These are phyloP conservation scores for Alcedo quadribrachys DNA, from an alignment of 2,797 vertebrate genomes.

Conservation along the genomic window DNA sequence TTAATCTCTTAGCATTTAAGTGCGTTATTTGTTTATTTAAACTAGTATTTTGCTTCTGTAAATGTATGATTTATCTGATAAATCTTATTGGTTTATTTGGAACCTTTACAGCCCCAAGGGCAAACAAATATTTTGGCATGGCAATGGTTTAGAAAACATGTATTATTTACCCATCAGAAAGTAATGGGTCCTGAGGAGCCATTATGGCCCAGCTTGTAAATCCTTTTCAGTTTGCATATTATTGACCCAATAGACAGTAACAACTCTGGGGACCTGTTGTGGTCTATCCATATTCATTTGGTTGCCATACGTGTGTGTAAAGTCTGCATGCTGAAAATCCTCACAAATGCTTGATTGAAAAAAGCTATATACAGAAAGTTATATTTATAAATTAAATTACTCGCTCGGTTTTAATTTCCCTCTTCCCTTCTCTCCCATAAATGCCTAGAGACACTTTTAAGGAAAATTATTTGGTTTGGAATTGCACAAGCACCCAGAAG, in stretches of 20 bases:
- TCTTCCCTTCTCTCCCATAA: constrained; percentile 31
- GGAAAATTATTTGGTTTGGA: constrained; percentile 53
- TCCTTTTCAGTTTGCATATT: constrained; percentile 66
- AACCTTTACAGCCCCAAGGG: constrained; percentile 26
- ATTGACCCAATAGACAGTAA: constrained; percentile 61
- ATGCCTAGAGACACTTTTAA: constrained; percentile 48
- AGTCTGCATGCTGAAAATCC: constrained; percentile 48
- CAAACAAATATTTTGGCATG: constrained; percentile 64
- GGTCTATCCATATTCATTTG: constrained; percentile 63
- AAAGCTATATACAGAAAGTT: constrained; percentile 28
- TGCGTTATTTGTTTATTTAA: constrained; percentile 16
- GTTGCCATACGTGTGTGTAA: not conserved
- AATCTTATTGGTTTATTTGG: constrained; percentile 56
- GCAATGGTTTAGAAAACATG: constrained; percentile 66
- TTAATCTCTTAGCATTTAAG: not conserved
- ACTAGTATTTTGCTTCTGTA: constrained; percentile 25
- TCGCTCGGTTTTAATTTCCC: constrained; percentile 59
- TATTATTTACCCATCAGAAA: constrained; percentile 70
- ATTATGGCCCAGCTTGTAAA: constrained; percentile 65
- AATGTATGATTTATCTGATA: constrained; percentile 52
- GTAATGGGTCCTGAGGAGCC: constrained; percentile 74
- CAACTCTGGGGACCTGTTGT: constrained; percentile 56
- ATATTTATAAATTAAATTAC: constrained; percentile 49
- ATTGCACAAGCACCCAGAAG: not conserved
- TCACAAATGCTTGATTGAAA: constrained; percentile 64